Percentiles rank a stretch among this genome's conserved stretches.
Conservation (phyloP, 2,888 invertebrate species). For the Halictus ligatus region DNA sequence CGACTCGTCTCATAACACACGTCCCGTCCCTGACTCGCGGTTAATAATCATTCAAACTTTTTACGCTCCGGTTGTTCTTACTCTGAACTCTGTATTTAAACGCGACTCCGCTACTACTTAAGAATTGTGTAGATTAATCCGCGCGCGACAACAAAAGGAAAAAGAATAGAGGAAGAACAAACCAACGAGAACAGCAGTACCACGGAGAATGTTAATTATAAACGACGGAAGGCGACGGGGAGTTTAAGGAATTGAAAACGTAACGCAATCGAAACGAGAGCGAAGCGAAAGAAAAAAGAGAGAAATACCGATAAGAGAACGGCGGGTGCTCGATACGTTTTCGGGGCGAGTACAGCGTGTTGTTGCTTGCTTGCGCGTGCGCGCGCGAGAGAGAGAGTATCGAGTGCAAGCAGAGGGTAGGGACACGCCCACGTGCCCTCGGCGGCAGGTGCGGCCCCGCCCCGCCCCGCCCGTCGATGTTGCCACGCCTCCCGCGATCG, state of each 20-base stretch:
- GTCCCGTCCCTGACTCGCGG: slow-evolving; percentile 67
- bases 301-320: background rate
- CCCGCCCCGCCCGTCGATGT: background rate
- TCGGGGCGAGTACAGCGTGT: background rate
- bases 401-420: background rate
- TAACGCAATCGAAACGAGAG: background rate
- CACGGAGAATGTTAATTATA: background rate
- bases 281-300: background rate
- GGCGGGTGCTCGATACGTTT: background rate
- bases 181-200: background rate
- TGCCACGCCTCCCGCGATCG: background rate
- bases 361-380: background rate
- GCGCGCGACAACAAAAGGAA: slow-evolving; percentile 6
- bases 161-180: background rate
- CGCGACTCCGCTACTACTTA: slow-evolving; percentile 50
- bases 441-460: background rate
- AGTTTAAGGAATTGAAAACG: slow-evolving; percentile 7
- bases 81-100: slow-evolving; percentile 59
- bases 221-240: background rate
- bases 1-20: slow-evolving; percentile 49
- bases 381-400: background rate
- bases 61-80: slow-evolving; percentile 68
- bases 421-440: background rate
- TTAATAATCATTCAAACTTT: slow-evolving; percentile 66
- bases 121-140: slow-evolving; percentile 53